Evolutionary conservation across 2,113 vertebrate species (phyloP).

Genomic region (Misgurnus anguillicaudatus): DNA sequence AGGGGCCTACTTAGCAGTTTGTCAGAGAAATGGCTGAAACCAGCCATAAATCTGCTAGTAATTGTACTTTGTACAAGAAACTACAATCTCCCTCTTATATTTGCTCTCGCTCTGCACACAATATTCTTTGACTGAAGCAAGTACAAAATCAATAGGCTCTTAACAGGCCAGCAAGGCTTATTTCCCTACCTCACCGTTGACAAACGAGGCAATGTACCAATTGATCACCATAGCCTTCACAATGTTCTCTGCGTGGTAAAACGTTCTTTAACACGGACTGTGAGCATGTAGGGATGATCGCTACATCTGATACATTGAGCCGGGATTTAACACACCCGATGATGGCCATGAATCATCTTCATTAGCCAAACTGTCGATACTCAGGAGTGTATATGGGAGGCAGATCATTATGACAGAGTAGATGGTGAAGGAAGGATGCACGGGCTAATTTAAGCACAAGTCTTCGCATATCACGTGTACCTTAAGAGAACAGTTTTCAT

Average conservation of each 20-base stretch:
- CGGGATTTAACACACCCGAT: conserved; percentile 13
- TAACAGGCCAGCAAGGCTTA: conserved; percentile 36
- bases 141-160: conserved; percentile 46
- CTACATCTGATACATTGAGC: not conserved
- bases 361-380: conserved; percentile 14
- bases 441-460: conserved; percentile 8
- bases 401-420: conserved; percentile 18
- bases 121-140: conserved; percentile 33
- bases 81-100: not conserved
- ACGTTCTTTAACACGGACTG: conserved; percentile 1
- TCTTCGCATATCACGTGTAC: not conserved
- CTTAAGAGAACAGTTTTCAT: not conserved
- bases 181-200: conserved; percentile 30
- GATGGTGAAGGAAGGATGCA: not conserved
- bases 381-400: conserved; percentile 1
- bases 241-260: conserved; percentile 8
- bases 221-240: conserved; percentile 39
- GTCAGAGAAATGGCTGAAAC: conserved; percentile 16
- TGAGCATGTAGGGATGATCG: conserved; percentile 25
- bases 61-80: not conserved
- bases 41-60: conserved; percentile 5
- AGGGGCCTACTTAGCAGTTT: not conserved
- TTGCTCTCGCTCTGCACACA: not conserved
- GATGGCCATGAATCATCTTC: conserved; percentile 30
- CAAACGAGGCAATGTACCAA: conserved; percentile 35